phyloP scores from a whole-genome alignment of 2,797 vertebrate genomes.

The Petrocephalus sullivani region DNA sequence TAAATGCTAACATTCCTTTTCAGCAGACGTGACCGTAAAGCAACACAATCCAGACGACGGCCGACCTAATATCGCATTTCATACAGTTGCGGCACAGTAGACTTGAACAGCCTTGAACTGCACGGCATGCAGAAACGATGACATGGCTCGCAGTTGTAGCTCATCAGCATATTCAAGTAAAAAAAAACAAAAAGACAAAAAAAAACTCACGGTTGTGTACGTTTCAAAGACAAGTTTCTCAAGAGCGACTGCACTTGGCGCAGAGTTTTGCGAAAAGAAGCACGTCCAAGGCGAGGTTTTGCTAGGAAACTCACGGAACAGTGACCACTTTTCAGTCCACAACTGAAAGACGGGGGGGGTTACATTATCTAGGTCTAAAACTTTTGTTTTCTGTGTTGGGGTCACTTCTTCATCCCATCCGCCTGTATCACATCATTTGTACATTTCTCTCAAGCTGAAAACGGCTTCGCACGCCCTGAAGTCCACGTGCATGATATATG shows the following conservation, averaged over 20 bases:
- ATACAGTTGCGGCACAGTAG: conserved; percentile 54
- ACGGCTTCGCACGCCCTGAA: not conserved
- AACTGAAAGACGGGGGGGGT: not conserved
- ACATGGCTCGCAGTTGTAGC: conserved; percentile 19
- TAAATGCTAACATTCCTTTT: conserved; percentile 34
- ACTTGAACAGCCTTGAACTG: conserved; percentile 12
- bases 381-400: not conserved
- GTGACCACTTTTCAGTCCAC: conserved; percentile 18
- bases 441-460: not conserved
- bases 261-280: conserved; percentile 35
- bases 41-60: conserved; percentile 35
- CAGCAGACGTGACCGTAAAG: conserved; percentile 37
- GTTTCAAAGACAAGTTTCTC: conserved; percentile 30
- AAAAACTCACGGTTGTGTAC: conserved; percentile 33
- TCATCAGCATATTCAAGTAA: not conserved
- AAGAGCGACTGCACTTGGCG: conserved; percentile 45
- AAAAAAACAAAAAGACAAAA: not conserved
- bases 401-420: not conserved
- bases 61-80: conserved; percentile 37
- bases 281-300: not conserved
- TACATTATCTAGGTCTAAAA: not conserved
- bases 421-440: conserved; percentile 1
- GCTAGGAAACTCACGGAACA: conserved; percentile 9
- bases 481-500: conserved; percentile 5
- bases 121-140: conserved; percentile 50